phyloP scores from a whole-genome alignment of 35 echinoderm and acorn worm genomes.

The Acanthaster planci region DNA sequence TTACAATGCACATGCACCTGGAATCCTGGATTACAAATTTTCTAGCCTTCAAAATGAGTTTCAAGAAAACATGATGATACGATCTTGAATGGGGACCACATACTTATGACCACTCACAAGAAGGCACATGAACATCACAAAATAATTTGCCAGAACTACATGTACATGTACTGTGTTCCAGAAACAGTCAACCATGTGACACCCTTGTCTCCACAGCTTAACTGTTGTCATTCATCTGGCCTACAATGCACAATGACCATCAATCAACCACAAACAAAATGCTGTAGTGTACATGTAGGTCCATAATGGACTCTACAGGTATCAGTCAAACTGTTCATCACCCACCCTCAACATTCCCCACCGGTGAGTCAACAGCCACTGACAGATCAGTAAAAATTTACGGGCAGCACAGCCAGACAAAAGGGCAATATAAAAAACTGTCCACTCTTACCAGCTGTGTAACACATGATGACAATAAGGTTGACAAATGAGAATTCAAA shows the following conservation, averaged over 20 bases:
- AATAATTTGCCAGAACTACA: too few relatives aligned
- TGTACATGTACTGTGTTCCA: too few relatives aligned
- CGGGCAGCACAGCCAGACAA: neutral
- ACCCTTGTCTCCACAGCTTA: neutral
- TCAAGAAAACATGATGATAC: too few relatives aligned
- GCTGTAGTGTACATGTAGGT: too few relatives aligned
- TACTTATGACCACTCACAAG: too few relatives aligned
- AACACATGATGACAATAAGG: neutral
- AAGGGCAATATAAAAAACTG: neutral
- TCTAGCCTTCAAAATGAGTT: too few relatives aligned
- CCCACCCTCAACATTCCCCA: conserved; percentile 14
- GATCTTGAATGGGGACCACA: too few relatives aligned
- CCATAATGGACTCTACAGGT: too few relatives aligned
- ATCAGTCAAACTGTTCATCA: neutral
- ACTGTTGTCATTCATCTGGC: neutral
- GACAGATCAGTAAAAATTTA: neutral
- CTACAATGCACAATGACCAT: neutral
- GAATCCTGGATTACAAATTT: too few relatives aligned
- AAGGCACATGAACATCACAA: too few relatives aligned
- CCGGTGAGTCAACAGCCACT: conserved; percentile 20
- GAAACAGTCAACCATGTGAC: neutral
- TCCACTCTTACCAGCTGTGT: neutral
- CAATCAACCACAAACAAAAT: neutral
- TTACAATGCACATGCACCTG: too few relatives aligned
- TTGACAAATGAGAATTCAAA: neutral